Percentiles rank a stretch among this genome's conserved stretches.
Conservation (phyloP, 2,888 invertebrate genomes). For the Andrena haemorrhoa region DNA sequence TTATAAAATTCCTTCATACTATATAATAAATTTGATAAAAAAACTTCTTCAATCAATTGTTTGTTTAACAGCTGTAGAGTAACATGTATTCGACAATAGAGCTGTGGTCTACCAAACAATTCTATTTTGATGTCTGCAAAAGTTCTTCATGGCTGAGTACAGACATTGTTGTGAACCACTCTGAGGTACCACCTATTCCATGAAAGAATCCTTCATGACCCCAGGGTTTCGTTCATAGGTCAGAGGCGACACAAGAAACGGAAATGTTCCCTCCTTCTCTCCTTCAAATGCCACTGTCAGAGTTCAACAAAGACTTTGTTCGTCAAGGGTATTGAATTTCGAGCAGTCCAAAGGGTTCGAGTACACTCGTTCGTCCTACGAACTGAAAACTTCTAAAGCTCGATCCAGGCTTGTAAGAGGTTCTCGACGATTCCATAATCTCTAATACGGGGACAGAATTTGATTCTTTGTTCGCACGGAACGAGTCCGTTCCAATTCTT, state of each 20-base stretch:
- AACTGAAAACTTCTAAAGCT: constrained; percentile 35
- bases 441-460: constrained; percentile 30
- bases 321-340: constrained; percentile 58
- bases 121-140: neutral
- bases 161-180: neutral
- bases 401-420: neutral
- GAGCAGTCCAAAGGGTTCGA: constrained; percentile 23
- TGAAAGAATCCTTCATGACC: constrained; percentile 5
- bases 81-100: neutral
- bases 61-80: neutral
- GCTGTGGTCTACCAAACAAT: neutral
- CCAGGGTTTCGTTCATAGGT: constrained; percentile 16
- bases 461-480: constrained; percentile 17
- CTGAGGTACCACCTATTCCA: neutral
- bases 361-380: constrained; percentile 32
- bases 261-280: constrained; percentile 31
- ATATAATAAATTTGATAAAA: too few relatives aligned
- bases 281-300: constrained; percentile 53
- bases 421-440: constrained; percentile 37
- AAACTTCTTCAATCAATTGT: neutral
- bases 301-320: constrained; percentile 37
- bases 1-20: too few relatives aligned
- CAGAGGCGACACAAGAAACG: constrained; percentile 41
- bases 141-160: neutral
- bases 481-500: constrained; percentile 33